These are phyloP conservation scores for Acridotheres tristis DNA, from an alignment of 2,797 vertebrate genomes.

Conservation along the genomic window DNA sequence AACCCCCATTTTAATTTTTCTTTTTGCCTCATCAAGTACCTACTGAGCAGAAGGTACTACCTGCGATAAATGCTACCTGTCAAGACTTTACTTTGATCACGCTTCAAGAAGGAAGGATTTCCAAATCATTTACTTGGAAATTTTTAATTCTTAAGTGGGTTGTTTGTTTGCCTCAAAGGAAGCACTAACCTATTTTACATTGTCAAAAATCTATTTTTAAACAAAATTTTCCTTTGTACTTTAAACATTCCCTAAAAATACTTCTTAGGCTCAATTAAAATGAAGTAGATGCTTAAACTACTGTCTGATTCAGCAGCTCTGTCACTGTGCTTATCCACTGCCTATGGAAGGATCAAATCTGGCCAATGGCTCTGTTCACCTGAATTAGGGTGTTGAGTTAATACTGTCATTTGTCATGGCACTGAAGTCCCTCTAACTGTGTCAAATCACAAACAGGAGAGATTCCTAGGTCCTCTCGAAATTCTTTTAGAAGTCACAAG, in stretches of 20 bases:
- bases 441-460: neutral
- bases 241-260: constrained; percentile 69
- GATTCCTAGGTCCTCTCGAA: neutral
- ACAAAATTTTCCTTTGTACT: constrained; percentile 69
- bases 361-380: neutral
- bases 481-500: neutral
- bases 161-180: constrained; percentile 70
- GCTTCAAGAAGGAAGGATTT: constrained; percentile 59
- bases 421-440: neutral
- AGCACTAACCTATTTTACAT: constrained; percentile 68
- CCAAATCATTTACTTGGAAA: constrained; percentile 66
- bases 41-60: constrained; percentile 51
- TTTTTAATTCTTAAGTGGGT: constrained; percentile 63
- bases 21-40: constrained; percentile 53
- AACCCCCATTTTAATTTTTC: constrained; percentile 33
- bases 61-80: constrained; percentile 68
- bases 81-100: constrained; percentile 57
- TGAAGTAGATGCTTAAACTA: constrained; percentile 33
- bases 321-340: neutral
- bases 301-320: constrained; percentile 50
- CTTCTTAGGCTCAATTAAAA: constrained; percentile 65
- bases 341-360: neutral
- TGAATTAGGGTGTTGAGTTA: neutral
- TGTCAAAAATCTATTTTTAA: constrained; percentile 73
- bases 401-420: neutral